Base-by-base conservation (phyloP, 2,888 invertebrate species). In the Eilema caniola region DNA sequence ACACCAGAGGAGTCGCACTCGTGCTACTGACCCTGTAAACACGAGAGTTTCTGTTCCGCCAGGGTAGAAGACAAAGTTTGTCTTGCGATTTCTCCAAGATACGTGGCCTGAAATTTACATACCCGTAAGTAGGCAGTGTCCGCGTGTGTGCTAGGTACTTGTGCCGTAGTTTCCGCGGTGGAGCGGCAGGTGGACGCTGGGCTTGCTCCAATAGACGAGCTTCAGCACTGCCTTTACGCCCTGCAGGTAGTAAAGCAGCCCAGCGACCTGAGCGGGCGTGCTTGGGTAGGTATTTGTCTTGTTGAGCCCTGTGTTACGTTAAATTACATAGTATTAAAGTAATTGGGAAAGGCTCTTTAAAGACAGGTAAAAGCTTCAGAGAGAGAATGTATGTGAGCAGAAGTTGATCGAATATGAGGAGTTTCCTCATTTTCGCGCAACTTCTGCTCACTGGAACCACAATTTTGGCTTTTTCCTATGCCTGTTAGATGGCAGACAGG, bases 111-210 rank as follows among this genome's bases (percentile, higher is more conserved):
- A n/a, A n/a, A n/a, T n/a, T 0, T 10, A 60, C 66, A 5, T 88
- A 97, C 98, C 99, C 99, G 92, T 98, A 99, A 90, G 97, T 98
- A 23, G 98, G 98, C 79, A 99, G 95, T 7, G 98, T 97, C 96
- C 99, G 98, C 83, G 98, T 98, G 88, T 98, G 98, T 84, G 98
- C 97, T 78, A 99, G 95, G 94, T 99, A 99, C 89, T 98, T 98
- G 85, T 97, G 96, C 83, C 98, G 97, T 72, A 99, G 96, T 88
- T 98, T 98, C 72, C 97, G 95, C 8, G 98, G 97, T 67, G 98
- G 98, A 66, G 97, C 97, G 67, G 97, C 97, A 47, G 98, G 98
- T 77, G 98, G 98, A 33, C 98, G 95, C 89, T 98, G 98, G 83
- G 98, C 98, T 87, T 98, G 98, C 85, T 98, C 98, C 85, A 98